Conservation (phyloP, 2,888 invertebrate genomes). For the Odontocolon sp. region DNA sequence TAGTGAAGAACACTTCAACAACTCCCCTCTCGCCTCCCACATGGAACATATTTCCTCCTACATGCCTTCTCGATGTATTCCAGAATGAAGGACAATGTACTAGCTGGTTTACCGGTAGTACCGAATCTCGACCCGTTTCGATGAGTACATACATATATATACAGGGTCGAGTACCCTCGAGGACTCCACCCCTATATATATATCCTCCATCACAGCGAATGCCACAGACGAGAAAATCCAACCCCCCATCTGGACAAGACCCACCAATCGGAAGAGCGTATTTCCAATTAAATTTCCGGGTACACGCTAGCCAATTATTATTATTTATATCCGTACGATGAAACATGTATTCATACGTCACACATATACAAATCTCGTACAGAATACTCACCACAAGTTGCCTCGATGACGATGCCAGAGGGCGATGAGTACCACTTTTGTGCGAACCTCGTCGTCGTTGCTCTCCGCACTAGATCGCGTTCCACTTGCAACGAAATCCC, state of each 20-base stretch:
- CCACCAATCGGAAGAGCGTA: conserved; percentile 60
- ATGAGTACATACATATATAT: conserved; percentile 43
- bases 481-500: conserved; percentile 54
- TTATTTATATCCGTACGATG: not conserved
- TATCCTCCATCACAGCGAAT: conserved; percentile 49
- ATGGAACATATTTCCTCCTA: conserved; percentile 43
- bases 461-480: conserved; percentile 5
- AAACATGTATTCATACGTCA: no score
- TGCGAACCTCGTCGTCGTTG: conserved; percentile 41
- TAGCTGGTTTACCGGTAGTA: not conserved
- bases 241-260: conserved; percentile 53
- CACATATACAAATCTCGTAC: not conserved
- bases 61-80: conserved; percentile 39
- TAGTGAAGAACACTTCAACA: conserved; percentile 58
- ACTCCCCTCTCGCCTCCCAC: conserved; percentile 51
- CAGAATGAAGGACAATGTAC: conserved; percentile 43
- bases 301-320: conserved; percentile 28
- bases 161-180: conserved; percentile 59
- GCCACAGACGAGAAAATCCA: conserved; percentile 57
- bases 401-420: conserved; percentile 44
- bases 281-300: conserved; percentile 63
- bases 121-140: conserved; percentile 36
- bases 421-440: conserved; percentile 54
- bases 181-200: conserved; percentile 62
- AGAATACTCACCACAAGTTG: not conserved